These are phyloP conservation scores for Halocynthia aurantium DNA, from an alignment of 23 tunicate species.

Conservation along the genomic window DNA sequence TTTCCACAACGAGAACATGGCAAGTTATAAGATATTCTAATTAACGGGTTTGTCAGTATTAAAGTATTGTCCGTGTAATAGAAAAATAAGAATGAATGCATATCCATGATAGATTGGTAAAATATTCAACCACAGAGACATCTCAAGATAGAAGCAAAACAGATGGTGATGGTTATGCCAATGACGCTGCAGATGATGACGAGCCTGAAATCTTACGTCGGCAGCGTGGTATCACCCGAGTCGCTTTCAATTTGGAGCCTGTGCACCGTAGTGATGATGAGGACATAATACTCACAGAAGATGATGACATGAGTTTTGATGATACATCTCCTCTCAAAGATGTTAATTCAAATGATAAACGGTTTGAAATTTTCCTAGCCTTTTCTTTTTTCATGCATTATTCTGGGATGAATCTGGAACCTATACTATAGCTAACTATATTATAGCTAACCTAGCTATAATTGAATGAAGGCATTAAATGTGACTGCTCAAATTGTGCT, in stretches of 20 bases:
- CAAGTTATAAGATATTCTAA: background rate
- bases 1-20: conserved; percentile 83
- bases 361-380: background rate
- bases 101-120: conserved; percentile 4
- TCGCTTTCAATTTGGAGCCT: conserved; percentile 65
- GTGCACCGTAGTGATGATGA: background rate
- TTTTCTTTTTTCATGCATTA: background rate
- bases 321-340: conserved; percentile 15
- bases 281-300: background rate
- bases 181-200: conserved; percentile 93
- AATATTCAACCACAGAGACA: background rate
- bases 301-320: conserved; percentile 6
- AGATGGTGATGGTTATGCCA: conserved; percentile 61
- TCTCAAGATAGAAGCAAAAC: background rate
- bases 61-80: no score
- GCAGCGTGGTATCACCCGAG: conserved; percentile 65
- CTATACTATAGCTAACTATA: no score
- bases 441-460: no score
- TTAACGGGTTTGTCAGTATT: no score
- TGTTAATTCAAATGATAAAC: conserved; percentile 14
- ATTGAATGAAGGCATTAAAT: no score
- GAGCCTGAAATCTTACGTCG: conserved; percentile 55
- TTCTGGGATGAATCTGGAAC: no score
- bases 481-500: no score
- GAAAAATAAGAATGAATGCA: background rate